Base-by-base conservation (phyloP, 2,888 invertebrate species). In the Chaitophorus viminalis region DNA sequence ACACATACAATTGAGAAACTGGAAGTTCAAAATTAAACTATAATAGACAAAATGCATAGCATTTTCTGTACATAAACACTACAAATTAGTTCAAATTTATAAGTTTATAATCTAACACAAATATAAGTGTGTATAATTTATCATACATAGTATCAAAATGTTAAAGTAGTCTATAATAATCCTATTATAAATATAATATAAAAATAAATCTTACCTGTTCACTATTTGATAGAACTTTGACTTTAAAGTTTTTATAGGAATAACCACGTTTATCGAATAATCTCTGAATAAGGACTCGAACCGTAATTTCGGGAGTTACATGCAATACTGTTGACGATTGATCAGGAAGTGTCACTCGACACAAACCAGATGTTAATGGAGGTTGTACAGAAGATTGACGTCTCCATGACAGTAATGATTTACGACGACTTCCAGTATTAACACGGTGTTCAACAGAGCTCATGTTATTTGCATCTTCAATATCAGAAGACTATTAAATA, bases 291-390 rank as follows among this genome's bases (percentile, higher is more conserved):
- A 98, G 93, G 89, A 95, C 94, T 89, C 94, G 94, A 89, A 98
- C 95, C 0, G 95, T 94, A 91, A 96, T 95, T 52, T 93, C 93
- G 33, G 94, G 92, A 90, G 95, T 95, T 78, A 96, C 96, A 90
- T 95, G 95, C 89, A 98, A 96, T 90, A 98, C 97, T 1, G 98
- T 97, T 5, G 98, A 97, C 89, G 97, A 97, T 79, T 96, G 96
- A 92, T 98, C 98, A 3, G 96, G 96, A 89, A 99, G 92, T 91
- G 96, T 94, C 89, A 99, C 96, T 90, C 97, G 94, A 91, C 97
- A 97, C 54, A 96, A 92, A 46, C 87, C 87, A 65, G 87, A 87
- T 31, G 87, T 87, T 74, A 87, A 54, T 39, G 87, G 81, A 33
- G 87, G 87, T 81, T 87, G 87, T 21, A 79, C 72, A 33, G 72